A percentile compares a stretch with the other conserved stretches of the same genome.
phyloP scores from a whole-genome alignment of 2,797 vertebrate genomes.

The Cetoscarus ocellatus region DNA sequence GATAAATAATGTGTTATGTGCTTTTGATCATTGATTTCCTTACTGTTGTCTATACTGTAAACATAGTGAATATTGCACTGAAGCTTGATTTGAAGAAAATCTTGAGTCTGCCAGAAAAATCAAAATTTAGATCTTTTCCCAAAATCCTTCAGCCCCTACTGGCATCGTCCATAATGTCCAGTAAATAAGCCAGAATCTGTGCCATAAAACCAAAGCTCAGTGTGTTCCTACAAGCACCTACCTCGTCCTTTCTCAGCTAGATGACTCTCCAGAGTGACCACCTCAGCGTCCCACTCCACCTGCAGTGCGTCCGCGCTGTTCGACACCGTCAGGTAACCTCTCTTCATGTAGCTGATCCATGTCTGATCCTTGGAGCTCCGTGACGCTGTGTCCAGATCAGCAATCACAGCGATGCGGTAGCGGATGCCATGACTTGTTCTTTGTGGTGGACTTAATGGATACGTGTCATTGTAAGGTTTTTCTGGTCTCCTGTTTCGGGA shows the following conservation, averaged over 20 bases:
- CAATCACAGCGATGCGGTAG: conserved; percentile 93
- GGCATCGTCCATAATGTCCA: too few relatives aligned
- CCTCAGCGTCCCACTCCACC: conserved; percentile 91
- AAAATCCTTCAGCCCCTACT: too few relatives aligned
- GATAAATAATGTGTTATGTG: too few relatives aligned
- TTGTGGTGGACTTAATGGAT: conserved; percentile 90
- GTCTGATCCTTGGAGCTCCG: conserved; percentile 86
- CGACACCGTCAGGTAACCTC: conserved; percentile 90
- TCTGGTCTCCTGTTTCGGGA: conserved; percentile 46
- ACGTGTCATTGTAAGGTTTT: conserved; percentile 92
- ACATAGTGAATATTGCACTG: too few relatives aligned
- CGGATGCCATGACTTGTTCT: conserved; percentile 85
- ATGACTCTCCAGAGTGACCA: conserved; percentile 88
- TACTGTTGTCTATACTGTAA: too few relatives aligned
- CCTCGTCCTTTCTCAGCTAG: conserved; percentile 94
- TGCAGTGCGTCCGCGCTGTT: conserved; percentile 85
- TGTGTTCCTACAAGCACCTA: conserved; percentile 41
- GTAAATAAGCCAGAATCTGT: too few relatives aligned
- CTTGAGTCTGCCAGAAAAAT: too few relatives aligned
- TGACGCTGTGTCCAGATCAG: conserved; percentile 93
- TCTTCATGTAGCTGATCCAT: conserved; percentile 96
- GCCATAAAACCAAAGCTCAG: too few relatives aligned
- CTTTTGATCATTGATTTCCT: too few relatives aligned
- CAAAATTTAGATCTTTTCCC: too few relatives aligned
- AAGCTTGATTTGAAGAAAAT: too few relatives aligned